Percentiles rank a stretch among this genome's conserved stretches.
phyloP scores from a whole-genome alignment of 2,113 vertebrate genomes.

The Rhinogobius similis region DNA sequence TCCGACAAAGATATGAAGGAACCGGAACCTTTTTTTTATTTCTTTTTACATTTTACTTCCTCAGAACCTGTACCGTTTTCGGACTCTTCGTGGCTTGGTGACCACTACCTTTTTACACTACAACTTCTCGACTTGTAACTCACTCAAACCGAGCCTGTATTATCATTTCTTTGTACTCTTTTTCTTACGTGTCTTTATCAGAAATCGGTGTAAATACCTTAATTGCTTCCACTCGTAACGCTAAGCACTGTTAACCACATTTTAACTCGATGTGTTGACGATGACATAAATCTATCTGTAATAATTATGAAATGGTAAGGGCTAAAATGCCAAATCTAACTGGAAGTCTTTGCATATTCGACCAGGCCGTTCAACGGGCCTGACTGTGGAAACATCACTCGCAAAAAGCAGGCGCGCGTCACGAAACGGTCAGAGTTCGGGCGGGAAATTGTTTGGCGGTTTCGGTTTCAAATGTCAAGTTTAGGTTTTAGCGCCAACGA shows the following conservation, averaged over 20 bases:
- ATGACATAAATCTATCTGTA: constrained; percentile 48
- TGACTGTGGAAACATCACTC: no score
- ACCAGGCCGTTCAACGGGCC: constrained; percentile 50
- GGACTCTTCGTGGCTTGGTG: constrained; percentile 51
- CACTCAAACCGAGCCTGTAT: constrained; percentile 62
- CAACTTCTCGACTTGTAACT: constrained; percentile 44
- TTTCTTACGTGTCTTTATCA: constrained; percentile 15
- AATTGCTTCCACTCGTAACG: constrained; percentile 63
- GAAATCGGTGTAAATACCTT: constrained; percentile 62
- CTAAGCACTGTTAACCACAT: constrained; percentile 71
- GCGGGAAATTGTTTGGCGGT: background rate
- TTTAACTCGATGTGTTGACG: constrained; percentile 62
- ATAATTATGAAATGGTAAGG: constrained; percentile 69
- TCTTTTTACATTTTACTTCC: constrained; percentile 27
- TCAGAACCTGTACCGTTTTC: constrained; percentile 45
- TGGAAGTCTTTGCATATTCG: constrained; percentile 58
- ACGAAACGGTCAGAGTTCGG: background rate
- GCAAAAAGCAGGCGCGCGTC: no score
- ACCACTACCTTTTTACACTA: constrained; percentile 72
- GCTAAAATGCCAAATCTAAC: constrained; percentile 36
- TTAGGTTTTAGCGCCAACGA: background rate
- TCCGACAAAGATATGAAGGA: constrained; percentile 65
- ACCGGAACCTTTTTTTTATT: constrained; percentile 30
- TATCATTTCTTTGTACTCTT: constrained; percentile 34
- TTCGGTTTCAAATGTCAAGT: background rate